These are phyloP conservation scores for Acropora yongei DNA, from an alignment of 64 coral and sea anemone genomes.

Conservation along the genomic window DNA sequence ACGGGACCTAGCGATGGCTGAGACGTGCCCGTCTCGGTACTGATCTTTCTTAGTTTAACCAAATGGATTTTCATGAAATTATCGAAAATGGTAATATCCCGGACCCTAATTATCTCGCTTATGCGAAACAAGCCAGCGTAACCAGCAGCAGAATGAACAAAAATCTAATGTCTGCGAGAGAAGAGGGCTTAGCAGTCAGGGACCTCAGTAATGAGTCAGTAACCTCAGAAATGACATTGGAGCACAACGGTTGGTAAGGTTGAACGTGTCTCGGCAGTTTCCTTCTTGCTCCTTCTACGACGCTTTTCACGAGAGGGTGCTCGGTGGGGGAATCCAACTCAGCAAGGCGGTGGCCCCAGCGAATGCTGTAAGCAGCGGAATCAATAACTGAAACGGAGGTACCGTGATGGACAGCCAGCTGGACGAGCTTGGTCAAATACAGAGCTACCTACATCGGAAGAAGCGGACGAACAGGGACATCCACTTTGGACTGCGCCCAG, in stretches of 20 bases:
- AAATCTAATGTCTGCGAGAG: too few species aligned
- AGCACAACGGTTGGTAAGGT: neutral
- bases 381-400: conserved; percentile 34
- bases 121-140: too few species aligned
- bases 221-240: neutral
- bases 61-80: too few species aligned
- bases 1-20: neutral
- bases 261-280: neutral
- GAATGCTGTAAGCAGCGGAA: conserved; percentile 8
- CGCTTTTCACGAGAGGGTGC: neutral
- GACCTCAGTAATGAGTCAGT: neutral
- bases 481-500: conserved; percentile 33
- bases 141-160: too few species aligned
- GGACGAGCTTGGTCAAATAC: conserved; percentile 31
- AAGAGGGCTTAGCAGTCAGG: too few species aligned
- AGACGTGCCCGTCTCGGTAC: neutral
- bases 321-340: neutral
- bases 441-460: conserved; percentile 26
- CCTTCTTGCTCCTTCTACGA: neutral
- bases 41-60: too few species aligned
- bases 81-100: too few species aligned
- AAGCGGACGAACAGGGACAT: conserved; percentile 23
- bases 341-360: conserved; percentile 18
- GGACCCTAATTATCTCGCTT: too few species aligned
- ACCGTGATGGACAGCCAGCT: conserved; percentile 14